Evolutionary conservation across 1,140 invertebrate genomes (phyloP).

Genomic region (Bombus pyrosoma): DNA sequence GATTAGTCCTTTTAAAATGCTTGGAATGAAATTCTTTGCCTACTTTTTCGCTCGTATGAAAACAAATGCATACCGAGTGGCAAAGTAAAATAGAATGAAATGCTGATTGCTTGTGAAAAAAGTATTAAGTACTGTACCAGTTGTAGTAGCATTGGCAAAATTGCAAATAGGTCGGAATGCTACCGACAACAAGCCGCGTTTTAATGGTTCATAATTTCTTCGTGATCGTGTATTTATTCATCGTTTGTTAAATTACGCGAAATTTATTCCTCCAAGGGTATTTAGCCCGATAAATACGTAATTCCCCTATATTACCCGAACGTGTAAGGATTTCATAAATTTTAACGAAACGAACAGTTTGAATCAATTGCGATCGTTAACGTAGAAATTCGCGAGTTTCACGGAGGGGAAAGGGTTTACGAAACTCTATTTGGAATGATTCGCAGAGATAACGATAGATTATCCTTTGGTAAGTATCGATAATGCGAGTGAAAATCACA

Average conservation of each 20-base stretch:
- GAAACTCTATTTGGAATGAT: too few relatives aligned
- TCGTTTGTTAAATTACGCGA: background rate
- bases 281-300: slow-evolving; percentile 4
- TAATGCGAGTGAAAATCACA: too few relatives aligned
- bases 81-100: background rate
- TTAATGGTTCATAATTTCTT: background rate
- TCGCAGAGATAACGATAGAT: too few relatives aligned
- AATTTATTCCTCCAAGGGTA: slow-evolving; percentile 1
- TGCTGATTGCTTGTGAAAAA: background rate
- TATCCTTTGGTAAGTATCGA: too few relatives aligned
- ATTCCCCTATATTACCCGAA: background rate
- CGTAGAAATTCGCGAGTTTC: too few relatives aligned
- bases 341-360: background rate
- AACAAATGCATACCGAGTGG: background rate
- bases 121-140: background rate
- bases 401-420: too few relatives aligned
- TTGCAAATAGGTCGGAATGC: background rate
- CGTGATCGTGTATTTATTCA: background rate
- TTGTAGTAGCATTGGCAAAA: background rate
- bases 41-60: background rate
- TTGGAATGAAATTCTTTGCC: too few relatives aligned
- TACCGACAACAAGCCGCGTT: background rate
- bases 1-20: background rate
- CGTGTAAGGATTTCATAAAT: background rate
- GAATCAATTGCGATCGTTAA: too few relatives aligned